Percentiles rank a stretch among this genome's conserved stretches.
Conservation (phyloP, 2,888 invertebrate species). For the Nomada fucata region DNA sequence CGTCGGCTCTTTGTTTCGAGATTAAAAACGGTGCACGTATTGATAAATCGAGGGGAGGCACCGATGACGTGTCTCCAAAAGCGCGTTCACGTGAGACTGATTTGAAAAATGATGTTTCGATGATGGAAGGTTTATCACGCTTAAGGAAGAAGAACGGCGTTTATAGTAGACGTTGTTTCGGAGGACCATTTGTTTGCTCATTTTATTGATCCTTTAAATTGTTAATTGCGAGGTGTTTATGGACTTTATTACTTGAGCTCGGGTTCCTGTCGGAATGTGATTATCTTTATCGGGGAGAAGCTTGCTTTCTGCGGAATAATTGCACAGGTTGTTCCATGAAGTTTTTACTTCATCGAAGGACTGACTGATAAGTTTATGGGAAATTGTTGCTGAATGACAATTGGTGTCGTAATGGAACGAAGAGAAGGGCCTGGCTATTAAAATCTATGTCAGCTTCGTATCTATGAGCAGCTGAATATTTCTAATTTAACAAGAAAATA, state of each 20-base stretch:
- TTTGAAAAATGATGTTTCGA: no score
- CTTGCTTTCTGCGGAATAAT: background rate
- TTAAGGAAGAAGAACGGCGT: no score
- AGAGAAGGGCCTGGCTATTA: background rate
- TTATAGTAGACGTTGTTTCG: no score
- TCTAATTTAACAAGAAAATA: background rate
- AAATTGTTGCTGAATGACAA: background rate
- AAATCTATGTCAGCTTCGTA: no score
- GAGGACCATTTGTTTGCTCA: no score
- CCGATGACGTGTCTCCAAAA: no score
- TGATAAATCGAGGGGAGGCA: no score
- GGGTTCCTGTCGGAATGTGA: background rate
- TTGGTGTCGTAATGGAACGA: background rate
- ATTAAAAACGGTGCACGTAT: background rate
- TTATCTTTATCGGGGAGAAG: conserved; percentile 6
- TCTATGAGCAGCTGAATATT: background rate
- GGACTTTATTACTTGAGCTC: background rate
- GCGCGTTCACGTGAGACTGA: no score
- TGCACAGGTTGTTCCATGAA: conserved; percentile 4
- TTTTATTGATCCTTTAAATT: background rate
- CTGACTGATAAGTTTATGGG: background rate
- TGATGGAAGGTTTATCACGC: no score
- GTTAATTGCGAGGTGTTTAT: background rate
- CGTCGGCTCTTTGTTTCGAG: conserved; percentile 27
- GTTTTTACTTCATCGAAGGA: background rate